A percentile compares a stretch with the other conserved stretches of the same genome.
phyloP scores from a whole-genome alignment of 2,113 vertebrate species.

The Bostrychus sinensis region DNA sequence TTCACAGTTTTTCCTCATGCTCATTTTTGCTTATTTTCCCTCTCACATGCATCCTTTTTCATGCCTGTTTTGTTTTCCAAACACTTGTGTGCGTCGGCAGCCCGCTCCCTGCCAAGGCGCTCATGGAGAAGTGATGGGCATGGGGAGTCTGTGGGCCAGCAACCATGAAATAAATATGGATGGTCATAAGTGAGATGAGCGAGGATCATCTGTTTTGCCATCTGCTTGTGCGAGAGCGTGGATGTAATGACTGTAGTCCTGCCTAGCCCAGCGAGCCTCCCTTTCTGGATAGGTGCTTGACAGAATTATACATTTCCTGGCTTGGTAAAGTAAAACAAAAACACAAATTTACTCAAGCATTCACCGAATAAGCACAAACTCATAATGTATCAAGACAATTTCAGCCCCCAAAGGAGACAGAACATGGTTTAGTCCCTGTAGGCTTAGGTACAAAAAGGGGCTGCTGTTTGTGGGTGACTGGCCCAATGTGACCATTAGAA shows the following conservation, averaged over 20 bases:
- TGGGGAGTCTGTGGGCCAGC: conserved; percentile 76
- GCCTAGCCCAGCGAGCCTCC: conserved; percentile 67
- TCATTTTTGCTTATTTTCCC: conserved; percentile 30
- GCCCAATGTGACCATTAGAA: conserved; percentile 71
- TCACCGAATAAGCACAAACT: conserved; percentile 31
- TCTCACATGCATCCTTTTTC: conserved; percentile 67
- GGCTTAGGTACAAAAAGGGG: conserved; percentile 57
- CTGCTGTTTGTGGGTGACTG: conserved; percentile 70
- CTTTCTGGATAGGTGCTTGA: conserved; percentile 51
- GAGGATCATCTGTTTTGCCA: conserved; percentile 84
- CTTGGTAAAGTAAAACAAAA: conserved; percentile 28
- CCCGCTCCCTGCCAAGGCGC: conserved; percentile 69
- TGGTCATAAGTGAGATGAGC: conserved; percentile 81
- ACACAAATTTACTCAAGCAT: conserved; percentile 29
- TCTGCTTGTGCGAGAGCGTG: conserved; percentile 78
- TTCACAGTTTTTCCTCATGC: conserved; percentile 54
- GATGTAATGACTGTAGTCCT: conserved; percentile 75
- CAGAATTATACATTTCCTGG: conserved; percentile 46
- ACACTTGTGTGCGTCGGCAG: conserved; percentile 71
- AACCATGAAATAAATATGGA: conserved; percentile 86
- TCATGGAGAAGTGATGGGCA: conserved; percentile 75
- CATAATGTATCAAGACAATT: conserved; percentile 34
- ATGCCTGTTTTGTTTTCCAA: conserved; percentile 72
- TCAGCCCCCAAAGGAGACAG: conserved; percentile 28
- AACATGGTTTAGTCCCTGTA: conserved; percentile 36